phyloP scores from a whole-genome alignment of 2,113 vertebrate species.

The Puma concolor region DNA sequence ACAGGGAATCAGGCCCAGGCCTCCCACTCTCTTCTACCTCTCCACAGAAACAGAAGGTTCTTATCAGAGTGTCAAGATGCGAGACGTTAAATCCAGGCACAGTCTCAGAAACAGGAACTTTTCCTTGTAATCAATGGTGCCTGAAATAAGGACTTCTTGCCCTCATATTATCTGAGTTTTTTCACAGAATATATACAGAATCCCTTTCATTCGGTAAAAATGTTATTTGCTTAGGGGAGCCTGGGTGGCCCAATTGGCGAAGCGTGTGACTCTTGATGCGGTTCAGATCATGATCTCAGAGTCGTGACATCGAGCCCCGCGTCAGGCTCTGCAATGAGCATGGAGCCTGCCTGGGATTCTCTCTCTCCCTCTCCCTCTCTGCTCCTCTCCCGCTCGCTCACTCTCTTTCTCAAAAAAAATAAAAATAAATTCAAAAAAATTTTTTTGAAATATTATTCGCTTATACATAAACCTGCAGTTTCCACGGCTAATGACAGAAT shows the following conservation, averaged over 20 bases:
- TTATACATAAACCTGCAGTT: background rate
- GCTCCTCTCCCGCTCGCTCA: too few species aligned
- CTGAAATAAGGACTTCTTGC: background rate
- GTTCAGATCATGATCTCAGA: too few species aligned
- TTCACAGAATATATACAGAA: background rate
- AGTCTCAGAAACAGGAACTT: background rate
- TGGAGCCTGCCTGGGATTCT: too few species aligned
- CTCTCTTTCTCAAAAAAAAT: too few species aligned
- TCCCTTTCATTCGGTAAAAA: background rate
- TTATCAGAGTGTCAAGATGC: background rate
- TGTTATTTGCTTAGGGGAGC: background rate
- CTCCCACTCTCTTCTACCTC: background rate
- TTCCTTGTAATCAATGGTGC: background rate
- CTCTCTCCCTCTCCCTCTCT: too few species aligned
- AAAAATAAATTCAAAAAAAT: too few species aligned
- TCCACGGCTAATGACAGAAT: background rate
- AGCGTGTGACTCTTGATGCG: too few species aligned
- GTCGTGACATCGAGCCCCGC: too few species aligned
- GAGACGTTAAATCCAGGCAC: background rate
- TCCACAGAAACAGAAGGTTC: background rate
- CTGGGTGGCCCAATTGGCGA: too few species aligned
- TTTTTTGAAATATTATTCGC: background rate
- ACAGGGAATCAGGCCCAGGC: background rate
- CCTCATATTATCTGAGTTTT: background rate
- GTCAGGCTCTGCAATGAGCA: too few species aligned